Conservation (phyloP, 2,113 vertebrate genomes). For the Beaufortia kweichowensis region DNA sequence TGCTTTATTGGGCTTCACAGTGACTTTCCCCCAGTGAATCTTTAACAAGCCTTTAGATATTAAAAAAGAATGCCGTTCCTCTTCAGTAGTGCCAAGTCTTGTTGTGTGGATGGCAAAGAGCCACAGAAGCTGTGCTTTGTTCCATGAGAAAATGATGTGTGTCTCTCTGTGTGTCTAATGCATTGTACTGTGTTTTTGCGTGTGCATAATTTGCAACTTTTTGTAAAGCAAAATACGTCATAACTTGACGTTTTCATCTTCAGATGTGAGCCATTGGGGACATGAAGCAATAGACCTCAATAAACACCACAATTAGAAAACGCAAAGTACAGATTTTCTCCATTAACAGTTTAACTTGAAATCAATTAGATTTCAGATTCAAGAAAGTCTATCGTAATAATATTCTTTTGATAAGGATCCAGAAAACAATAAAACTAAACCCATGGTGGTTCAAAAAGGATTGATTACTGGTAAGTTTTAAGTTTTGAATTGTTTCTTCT, state of each 20-base stretch:
- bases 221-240: conserved; percentile 64
- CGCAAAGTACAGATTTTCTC: not conserved
- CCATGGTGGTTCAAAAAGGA: not conserved
- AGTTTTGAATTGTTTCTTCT: not conserved
- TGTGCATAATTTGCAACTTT: conserved; percentile 5
- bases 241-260: conserved; percentile 41
- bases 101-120: conserved; percentile 67
- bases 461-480: no score
- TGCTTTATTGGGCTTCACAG: conserved; percentile 48
- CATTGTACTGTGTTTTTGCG: not conserved
- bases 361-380: conserved; percentile 18
- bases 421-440: not conserved
- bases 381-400: conserved; percentile 1
- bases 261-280: conserved; percentile 31
- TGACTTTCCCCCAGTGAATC: conserved; percentile 39
- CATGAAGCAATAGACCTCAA: conserved; percentile 28
- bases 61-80: conserved; percentile 59
- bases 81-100: conserved; percentile 56
- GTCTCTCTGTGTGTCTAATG: not conserved
- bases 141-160: conserved; percentile 57
- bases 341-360: conserved; percentile 3
- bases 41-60: conserved; percentile 66
- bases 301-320: conserved; percentile 23
- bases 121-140: conserved; percentile 67
- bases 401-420: conserved; percentile 1